phyloP scores from a whole-genome alignment of 2,113 vertebrate genomes.

The Carassius gibelio region DNA sequence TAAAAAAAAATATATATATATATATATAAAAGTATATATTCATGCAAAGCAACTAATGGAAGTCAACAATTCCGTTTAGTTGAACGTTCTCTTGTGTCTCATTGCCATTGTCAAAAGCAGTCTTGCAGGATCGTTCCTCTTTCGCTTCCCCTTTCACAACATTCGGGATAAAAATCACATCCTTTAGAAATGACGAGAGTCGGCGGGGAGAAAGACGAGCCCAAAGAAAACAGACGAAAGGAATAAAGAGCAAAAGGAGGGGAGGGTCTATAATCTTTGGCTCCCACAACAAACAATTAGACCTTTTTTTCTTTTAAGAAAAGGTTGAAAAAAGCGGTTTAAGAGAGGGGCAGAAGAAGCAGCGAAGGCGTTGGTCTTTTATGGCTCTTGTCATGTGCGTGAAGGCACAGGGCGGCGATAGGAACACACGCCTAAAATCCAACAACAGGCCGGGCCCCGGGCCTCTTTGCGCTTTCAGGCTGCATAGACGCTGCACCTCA shows the following conservation, averaged over 20 bases:
- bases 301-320: constrained; percentile 70
- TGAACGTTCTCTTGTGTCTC: constrained; percentile 22
- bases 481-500: constrained; percentile 84
- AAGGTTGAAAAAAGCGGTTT: constrained; percentile 62
- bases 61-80: not conserved
- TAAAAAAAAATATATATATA: too few relatives aligned
- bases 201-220: constrained; percentile 27
- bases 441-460: constrained; percentile 81
- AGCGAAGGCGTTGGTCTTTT: constrained; percentile 75
- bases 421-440: constrained; percentile 83
- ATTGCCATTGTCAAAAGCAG: constrained; percentile 53
- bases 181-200: constrained; percentile 67
- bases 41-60: not conserved
- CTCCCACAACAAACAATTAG: constrained; percentile 85
- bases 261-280: constrained; percentile 77
- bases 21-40: not conserved
- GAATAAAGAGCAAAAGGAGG: constrained; percentile 58
- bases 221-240: constrained; percentile 37
- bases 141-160: constrained; percentile 64
- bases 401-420: constrained; percentile 75
- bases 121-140: constrained; percentile 64
- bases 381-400: constrained; percentile 79
- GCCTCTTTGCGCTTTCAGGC: constrained; percentile 80
- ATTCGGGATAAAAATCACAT: constrained; percentile 63
- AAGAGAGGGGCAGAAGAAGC: constrained; percentile 55